Conservation (phyloP, 2,797 vertebrate genomes). For the Etheostoma nigrum region DNA sequence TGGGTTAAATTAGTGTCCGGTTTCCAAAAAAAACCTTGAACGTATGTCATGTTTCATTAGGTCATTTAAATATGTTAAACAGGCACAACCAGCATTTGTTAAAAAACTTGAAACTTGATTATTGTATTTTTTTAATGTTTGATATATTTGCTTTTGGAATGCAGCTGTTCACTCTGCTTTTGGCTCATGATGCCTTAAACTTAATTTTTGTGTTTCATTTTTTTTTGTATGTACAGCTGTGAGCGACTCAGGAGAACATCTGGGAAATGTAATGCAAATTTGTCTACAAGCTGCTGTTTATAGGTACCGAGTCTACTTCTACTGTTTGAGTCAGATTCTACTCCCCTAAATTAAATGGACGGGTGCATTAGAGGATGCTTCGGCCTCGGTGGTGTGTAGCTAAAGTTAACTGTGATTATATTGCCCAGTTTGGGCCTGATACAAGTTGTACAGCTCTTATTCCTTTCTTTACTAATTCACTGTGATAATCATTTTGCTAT, state of each 20-base stretch:
- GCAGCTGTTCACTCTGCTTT: background rate
- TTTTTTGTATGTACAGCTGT: slow-evolving; percentile 3
- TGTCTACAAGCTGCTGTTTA: slow-evolving; percentile 1
- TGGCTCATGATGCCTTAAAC: slow-evolving; percentile 46
- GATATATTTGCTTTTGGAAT: background rate
- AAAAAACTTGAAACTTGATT: background rate
- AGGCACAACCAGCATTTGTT: background rate
- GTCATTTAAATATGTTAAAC: background rate
- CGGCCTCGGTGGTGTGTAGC: slow-evolving; percentile 1
- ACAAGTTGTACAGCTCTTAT: background rate
- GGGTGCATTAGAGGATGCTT: background rate
- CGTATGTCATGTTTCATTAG: background rate
- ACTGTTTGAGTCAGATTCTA: background rate
- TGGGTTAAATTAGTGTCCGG: background rate
- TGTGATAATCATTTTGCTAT: slow-evolving; percentile 65
- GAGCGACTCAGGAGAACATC: slow-evolving; percentile 21
- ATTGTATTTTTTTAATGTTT: background rate
- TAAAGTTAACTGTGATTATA: background rate
- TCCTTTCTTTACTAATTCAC: slow-evolving; percentile 55
- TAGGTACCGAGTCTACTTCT: background rate
- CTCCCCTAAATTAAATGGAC: background rate
- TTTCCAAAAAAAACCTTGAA: background rate
- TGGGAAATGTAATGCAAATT: background rate
- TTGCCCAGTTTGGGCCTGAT: background rate
- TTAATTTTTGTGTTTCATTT: no score